Percentiles rank a stretch among this genome's conserved stretches.
Evolutionary conservation across 2,888 invertebrate genomes (phyloP).

Genomic region (Eubasilissa splendida): DNA sequence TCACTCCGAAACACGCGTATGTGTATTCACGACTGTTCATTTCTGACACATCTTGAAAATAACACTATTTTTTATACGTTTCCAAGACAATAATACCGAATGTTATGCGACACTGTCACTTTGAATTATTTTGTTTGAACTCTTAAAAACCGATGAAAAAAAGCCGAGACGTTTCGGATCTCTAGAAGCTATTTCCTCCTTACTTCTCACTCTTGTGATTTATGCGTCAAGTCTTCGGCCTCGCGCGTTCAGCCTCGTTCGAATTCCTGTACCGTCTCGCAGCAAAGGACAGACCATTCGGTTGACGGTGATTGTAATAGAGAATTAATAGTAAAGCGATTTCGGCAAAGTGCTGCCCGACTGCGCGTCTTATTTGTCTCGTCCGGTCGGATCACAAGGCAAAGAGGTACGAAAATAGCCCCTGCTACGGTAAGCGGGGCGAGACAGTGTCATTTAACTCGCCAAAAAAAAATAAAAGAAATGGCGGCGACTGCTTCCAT

Average conservation of each 20-base stretch:
- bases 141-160: conserved; percentile 17
- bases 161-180: too few species aligned
- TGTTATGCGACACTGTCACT: conserved; percentile 9
- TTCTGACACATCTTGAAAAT: too few species aligned
- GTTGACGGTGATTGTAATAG: not conserved
- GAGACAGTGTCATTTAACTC: conserved; percentile 44
- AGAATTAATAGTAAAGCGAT: conserved; percentile 1
- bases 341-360: conserved; percentile 8
- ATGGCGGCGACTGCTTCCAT: conserved; percentile 34
- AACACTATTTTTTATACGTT: not conserved
- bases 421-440: conserved; percentile 20
- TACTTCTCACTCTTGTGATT: conserved; percentile 34
- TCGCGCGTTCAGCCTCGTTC: not conserved
- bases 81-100: not conserved
- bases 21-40: too few species aligned
- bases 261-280: not conserved
- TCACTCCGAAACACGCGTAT: too few species aligned
- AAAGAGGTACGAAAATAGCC: conserved; percentile 21
- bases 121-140: conserved; percentile 12
- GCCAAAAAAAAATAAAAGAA: conserved; percentile 18
- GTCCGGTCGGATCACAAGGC: not conserved
- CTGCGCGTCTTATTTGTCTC: conserved; percentile 5
- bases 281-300: conserved; percentile 15
- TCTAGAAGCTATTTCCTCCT: conserved; percentile 36
- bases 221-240: not conserved